Base-by-base conservation (phyloP, 2,888 invertebrate species). In the Harpalus rubripes region DNA sequence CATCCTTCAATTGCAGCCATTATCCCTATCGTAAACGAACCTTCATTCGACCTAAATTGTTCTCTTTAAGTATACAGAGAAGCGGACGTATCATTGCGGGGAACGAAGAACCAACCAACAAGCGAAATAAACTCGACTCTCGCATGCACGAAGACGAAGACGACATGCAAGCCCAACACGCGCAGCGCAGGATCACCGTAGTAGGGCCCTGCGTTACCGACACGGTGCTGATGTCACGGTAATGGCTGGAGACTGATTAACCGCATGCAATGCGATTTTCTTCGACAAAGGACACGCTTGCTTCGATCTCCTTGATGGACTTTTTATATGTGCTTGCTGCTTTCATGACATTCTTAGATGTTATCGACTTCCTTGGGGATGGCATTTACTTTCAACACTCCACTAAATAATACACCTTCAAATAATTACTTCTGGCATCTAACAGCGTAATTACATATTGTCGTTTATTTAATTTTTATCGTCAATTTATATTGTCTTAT, bases 1-100 rank as follows among this genome's bases (percentile, higher is more conserved):
- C 52, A 74, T 74, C 72, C 72, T 74, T 74, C 72, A 74, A 74
- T 74, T 74, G 72, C 72, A 74, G 44, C 72, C 72, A 74, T 74
- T 74, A 74, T 74, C 72, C 44, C 72, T 52, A 12, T 44, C 72
- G 72, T 44, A 74, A 74, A 74, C 72, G 72, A 74, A 74, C 72
- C 72, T 74, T 74, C 68, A 39, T 41, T 72, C 44, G 72, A 44
- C 72, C 44, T 41, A 44, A 74, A 74, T 74, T 74, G 44, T 74
- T 74, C 44, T 52, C 44, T 74, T 74, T 74, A 74, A 74, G 72
- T 74, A 74, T 74, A 74, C 52, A 74, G 44, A 74, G 41, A 32
- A 68, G n/a, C 12, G n/a, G 22, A 18, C 41, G 72, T 74, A 74
- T 39, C 68, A 72, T 72, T 74, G 44, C 18, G 72, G 44, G 41